phyloP scores from a whole-genome alignment of 2,888 invertebrate genomes.

The Eristalinus sepulchralis region DNA sequence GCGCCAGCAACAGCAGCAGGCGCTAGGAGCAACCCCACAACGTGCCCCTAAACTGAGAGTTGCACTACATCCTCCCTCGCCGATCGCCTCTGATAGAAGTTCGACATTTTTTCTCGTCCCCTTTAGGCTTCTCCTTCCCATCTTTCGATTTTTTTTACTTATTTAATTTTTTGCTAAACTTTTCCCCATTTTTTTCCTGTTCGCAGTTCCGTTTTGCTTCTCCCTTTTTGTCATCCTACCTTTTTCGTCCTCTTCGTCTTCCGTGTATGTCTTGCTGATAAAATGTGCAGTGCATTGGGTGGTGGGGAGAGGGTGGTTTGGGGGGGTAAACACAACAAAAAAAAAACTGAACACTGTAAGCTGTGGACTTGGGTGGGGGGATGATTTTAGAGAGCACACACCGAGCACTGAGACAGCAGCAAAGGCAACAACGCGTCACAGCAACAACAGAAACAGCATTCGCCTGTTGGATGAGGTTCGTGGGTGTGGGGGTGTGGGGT shows the following conservation, averaged over 20 bases:
- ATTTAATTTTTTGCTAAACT: conserved; percentile 55
- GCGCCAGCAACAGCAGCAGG: conserved; percentile 2
- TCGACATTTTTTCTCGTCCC: conserved; percentile 16
- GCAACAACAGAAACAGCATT: conserved; percentile 53
- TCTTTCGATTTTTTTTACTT: conserved; percentile 39
- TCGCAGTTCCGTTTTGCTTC: conserved; percentile 28
- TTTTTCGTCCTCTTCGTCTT: conserved; percentile 20
- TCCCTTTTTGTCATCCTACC: conserved; percentile 8
- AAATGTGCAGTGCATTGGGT: conserved; percentile 42
- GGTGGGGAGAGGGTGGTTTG: neutral
- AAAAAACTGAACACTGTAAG: conserved; percentile 6
- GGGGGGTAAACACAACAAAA: neutral
- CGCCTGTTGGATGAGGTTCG: conserved; percentile 19
- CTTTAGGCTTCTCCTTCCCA: neutral
- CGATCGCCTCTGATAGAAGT: neutral
- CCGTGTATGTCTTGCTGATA: conserved; percentile 57
- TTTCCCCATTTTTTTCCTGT: conserved; percentile 58
- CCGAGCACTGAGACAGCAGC: conserved; percentile 47
- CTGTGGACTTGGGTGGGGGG: neutral
- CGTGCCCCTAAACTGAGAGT: conserved; percentile 5
- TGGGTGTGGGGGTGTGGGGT: conserved; percentile 47
- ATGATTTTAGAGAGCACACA: conserved; percentile 32
- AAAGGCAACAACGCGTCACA: conserved; percentile 37
- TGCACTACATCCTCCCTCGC: conserved; percentile 7
- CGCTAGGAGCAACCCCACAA: neutral